Percentiles rank a stretch among this genome's conserved stretches.
Evolutionary conservation across 2,113 vertebrate species (phyloP).

Genomic region (Elephas maximus): DNA sequence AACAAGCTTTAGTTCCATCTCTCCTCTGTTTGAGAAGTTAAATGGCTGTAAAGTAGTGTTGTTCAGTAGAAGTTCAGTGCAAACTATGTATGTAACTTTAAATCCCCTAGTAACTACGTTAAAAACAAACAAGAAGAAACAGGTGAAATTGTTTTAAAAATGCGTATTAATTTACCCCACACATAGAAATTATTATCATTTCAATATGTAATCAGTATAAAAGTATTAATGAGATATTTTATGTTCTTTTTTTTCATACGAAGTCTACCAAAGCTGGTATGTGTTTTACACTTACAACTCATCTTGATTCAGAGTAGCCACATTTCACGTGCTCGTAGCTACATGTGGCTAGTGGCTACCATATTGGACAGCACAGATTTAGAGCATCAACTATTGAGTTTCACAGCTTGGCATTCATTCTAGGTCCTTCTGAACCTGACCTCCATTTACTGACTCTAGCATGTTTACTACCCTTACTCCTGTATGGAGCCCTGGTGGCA

Average conservation of each 20-base stretch:
- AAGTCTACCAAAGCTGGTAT: neutral
- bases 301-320: neutral
- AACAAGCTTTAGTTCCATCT: neutral
- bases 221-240: neutral
- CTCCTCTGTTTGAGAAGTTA: neutral
- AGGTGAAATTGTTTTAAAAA: neutral
- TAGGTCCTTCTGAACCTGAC: neutral
- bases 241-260: neutral
- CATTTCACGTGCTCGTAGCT: neutral
- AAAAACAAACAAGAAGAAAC: neutral
- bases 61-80: neutral
- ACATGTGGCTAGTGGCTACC: neutral
- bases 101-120: neutral
- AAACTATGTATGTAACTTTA: neutral
- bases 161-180: neutral
- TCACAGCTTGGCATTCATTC: neutral
- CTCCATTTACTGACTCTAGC: neutral
- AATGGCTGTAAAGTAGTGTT: neutral
- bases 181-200: conserved; percentile 20
- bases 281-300: neutral
- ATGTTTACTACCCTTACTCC: neutral
- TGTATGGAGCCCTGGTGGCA: neutral
- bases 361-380: neutral
- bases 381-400: neutral
- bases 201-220: neutral